Evolutionary conservation across 2,113 vertebrate genomes (phyloP), one percentile per base, ranked within the genome.

Genomic region (Anser brachyrhynchus): DNA sequence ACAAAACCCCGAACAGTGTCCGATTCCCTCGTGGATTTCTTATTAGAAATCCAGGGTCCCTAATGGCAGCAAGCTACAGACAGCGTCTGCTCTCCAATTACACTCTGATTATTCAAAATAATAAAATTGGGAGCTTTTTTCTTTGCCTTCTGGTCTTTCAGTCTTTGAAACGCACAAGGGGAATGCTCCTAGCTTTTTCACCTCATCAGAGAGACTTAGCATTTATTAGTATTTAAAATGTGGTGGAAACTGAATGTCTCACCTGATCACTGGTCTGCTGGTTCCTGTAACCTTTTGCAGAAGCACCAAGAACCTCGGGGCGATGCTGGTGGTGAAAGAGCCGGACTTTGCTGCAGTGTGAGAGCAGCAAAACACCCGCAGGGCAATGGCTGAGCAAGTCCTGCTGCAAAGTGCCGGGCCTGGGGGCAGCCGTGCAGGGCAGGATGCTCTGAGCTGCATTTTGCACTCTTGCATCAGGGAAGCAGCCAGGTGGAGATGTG

Each of bases 41-140:
- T 93, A 87, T 89, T 95, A 94, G 84, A 96, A 95, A 94, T 92
- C 25, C 44, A 3, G 58, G 54, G 84, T 96, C 90, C 92, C 93
- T 20, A 52, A 3, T 31, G 95, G 67, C 58, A 85, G 44, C 1
- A 4, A 51, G 37, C 39, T 91, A 43, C 86, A 93, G 90, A 92
- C 92, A 82, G 77, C 35, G 84, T 94, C 95, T 96, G 92, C 84
- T 95, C 62, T 91, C 86, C 92, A 93, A 93, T 96, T 95, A 93
- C 57, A 84, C 7, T 55, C 94, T 91, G 87, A 86, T 89, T 81
- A 92, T 93, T 93, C 52, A 74, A 94, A 96, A 95, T 92, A 96
- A 94, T 95, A 97, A 96, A 96, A 86, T 64, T 52, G 15, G 41
- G 22, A 41, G 15, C 31, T n/a, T 77, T 80, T 79, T 86, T 31